phyloP scores from a whole-genome alignment of 2,797 vertebrate genomes.

The Odontamblyopus rebecca region DNA sequence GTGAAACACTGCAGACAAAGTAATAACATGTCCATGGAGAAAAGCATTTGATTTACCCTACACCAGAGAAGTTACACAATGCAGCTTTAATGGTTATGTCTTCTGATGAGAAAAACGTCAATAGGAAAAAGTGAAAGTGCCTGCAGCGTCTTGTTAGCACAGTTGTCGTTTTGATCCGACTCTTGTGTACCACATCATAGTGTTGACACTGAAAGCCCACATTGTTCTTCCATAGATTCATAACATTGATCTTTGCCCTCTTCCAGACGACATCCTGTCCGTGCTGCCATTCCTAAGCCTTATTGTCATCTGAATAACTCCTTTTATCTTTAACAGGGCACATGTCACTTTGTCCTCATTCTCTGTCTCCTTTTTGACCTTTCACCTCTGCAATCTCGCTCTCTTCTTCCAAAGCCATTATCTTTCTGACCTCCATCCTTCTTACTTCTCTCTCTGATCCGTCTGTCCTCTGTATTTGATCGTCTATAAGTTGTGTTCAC shows the following conservation, averaged over 20 bases:
- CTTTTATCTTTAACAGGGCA: slow-evolving; percentile 16
- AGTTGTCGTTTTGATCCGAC: background rate
- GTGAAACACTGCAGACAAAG: no score
- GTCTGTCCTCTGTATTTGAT: slow-evolving; percentile 7
- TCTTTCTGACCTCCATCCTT: slow-evolving; percentile 17
- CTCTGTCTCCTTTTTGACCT: slow-evolving; percentile 17
- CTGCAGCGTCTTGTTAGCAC: background rate
- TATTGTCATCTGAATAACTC: slow-evolving; percentile 13
- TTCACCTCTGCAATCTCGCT: slow-evolving; percentile 22
- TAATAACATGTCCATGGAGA: no score
- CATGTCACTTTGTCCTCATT: slow-evolving; percentile 12
- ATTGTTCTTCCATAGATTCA: slow-evolving; percentile 8
- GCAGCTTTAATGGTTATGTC: no score
- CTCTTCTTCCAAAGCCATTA: slow-evolving; percentile 4
- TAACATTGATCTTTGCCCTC: background rate
- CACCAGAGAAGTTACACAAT: no score
- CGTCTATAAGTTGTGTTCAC: slow-evolving; percentile 5
- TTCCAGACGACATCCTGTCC: background rate
- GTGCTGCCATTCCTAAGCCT: background rate
- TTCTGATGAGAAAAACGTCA: no score
- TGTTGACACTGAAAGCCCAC: background rate
- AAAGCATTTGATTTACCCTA: no score
- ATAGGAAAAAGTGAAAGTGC: background rate
- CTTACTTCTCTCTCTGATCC: slow-evolving; percentile 29
- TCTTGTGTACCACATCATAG: background rate